Conservation (phyloP, 2,888 invertebrate species). For the Aphodius granarius region DNA sequence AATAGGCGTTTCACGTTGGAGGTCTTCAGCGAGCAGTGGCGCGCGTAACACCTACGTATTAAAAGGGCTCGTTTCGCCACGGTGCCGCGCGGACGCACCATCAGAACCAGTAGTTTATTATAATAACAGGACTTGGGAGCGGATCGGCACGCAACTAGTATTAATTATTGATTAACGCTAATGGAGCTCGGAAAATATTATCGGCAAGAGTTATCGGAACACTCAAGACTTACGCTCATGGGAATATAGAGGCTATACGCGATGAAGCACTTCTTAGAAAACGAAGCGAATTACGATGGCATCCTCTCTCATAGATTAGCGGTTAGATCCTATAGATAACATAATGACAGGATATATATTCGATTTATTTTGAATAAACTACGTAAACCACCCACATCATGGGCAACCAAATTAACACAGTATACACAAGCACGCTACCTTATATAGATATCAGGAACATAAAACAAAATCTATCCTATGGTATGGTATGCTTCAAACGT, state of each 20-base stretch:
- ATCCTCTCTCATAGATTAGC: neutral
- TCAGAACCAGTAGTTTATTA: slow-evolving; percentile 32
- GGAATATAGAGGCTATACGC: neutral
- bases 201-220: slow-evolving; percentile 30
- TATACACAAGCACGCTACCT: too few relatives aligned
- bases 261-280: neutral
- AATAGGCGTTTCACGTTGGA: neutral
- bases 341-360: neutral
- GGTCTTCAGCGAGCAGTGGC: slow-evolving; percentile 7
- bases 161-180: slow-evolving; percentile 38
- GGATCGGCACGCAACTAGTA: slow-evolving; percentile 31
- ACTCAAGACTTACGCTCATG: neutral
- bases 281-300: neutral
- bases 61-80: slow-evolving; percentile 26
- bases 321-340: neutral
- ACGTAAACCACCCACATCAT: too few relatives aligned
- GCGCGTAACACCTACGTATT: slow-evolving; percentile 32
- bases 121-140: slow-evolving; percentile 30
- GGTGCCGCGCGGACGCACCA: slow-evolving; percentile 16
- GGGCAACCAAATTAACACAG: too few relatives aligned
- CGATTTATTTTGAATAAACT: too few relatives aligned
- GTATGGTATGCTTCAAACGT: too few relatives aligned
- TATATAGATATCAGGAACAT: too few relatives aligned
- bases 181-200: slow-evolving; percentile 32
- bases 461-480: too few relatives aligned